These are phyloP conservation scores for Silurus aristotelis DNA, from an alignment of 2,797 vertebrate genomes.

Conservation along the genomic window DNA sequence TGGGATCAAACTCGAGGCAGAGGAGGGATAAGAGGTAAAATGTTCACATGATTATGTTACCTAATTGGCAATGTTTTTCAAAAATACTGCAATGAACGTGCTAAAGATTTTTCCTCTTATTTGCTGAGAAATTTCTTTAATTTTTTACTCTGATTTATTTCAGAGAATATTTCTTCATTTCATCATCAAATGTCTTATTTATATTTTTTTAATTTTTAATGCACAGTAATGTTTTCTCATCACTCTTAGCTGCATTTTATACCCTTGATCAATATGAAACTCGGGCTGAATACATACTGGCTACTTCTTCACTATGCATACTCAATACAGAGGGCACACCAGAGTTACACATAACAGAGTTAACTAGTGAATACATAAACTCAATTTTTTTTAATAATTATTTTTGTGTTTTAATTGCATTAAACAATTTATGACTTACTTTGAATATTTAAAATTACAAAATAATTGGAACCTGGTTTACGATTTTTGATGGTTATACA, in stretches of 20 bases:
- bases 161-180: neutral
- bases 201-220: neutral
- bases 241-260: neutral
- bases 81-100: too few relatives aligned
- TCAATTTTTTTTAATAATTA: too few relatives aligned
- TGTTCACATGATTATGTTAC: neutral
- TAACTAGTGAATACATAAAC: too few relatives aligned
- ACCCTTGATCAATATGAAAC: neutral
- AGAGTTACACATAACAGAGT: neutral
- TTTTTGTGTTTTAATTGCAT: neutral
- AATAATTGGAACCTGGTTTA: too few relatives aligned
- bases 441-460: too few relatives aligned
- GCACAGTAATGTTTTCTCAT: constrained; percentile 1
- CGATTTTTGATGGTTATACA: too few relatives aligned
- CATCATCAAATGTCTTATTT: neutral
- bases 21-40: neutral
- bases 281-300: neutral
- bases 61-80: neutral
- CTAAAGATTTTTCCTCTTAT: neutral
- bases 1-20: neutral
- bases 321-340: neutral
- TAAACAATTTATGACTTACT: neutral
- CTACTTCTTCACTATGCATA: too few relatives aligned
- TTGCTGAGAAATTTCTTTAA: too few relatives aligned
- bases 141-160: neutral